Evolutionary conservation across 2,888 invertebrate genomes (phyloP), one percentile per base, ranked within the genome.

Genomic region (Pycnomerus fuliginosus): DNA sequence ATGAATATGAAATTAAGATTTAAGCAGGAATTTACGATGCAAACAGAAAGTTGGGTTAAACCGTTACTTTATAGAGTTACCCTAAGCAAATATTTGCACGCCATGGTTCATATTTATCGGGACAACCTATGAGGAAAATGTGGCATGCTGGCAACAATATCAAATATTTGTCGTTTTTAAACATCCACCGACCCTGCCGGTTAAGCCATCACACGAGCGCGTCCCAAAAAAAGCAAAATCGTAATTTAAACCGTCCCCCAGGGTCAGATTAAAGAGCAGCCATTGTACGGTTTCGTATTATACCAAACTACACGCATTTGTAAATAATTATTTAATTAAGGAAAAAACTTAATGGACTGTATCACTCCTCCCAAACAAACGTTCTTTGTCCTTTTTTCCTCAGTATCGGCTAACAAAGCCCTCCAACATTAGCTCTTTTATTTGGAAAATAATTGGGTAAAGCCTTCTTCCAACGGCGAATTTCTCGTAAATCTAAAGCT

Each of bases 51-150:
- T 52, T 45, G 27, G 14, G 36, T 10, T 14, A 28, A 42, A 41
- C 44, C 23, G 51, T 44, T 45, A 37, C 45, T 38, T 39, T 46
- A 43, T 28, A 31, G 39, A 20, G 35, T 41, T 49, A 49, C 44
- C 52, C 50, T 50, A 22, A 27, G 39, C 45, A 52, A 52, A 52
- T 52, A 50, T 52, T 52, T 52, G 44, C 17, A 17, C 20, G 27
- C 23, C 30, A 16, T 27, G 23, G 22, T 30, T 22, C 40, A 45
- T 31, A 45, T 45, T 45, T 40, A 45, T 28, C 40, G 30, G 15
- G 13, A 36, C 25, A n/a, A n/a, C n/a, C n/a, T n/a, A n/a, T n/a
- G n/a, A 25, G 12, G 20, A n/a, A 23, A 16, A 13, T n/a, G 29
- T 28, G 20, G 30, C 23, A 28, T 16, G 11, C n/a, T 27, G 24